phyloP scores from a whole-genome alignment of 2,888 invertebrate genomes.

The Salticus scenicus region DNA sequence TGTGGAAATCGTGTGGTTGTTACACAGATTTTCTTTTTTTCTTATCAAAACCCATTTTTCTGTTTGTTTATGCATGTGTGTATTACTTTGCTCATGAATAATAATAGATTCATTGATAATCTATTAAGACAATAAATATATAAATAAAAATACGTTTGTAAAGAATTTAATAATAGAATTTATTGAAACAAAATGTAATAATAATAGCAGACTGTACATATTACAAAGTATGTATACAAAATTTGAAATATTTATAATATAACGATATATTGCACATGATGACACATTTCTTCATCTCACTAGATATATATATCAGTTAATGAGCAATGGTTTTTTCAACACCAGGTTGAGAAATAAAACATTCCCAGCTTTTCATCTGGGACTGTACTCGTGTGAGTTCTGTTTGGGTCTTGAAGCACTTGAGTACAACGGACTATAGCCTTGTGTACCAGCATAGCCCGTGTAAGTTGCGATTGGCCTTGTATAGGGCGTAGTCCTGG shows the following conservation, averaged over 20 bases:
- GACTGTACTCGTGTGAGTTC: conserved; percentile 38
- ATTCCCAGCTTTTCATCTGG: conserved; percentile 46
- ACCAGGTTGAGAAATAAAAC: too few relatives aligned
- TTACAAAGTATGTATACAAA: conserved; percentile 34
- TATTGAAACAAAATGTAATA: conserved; percentile 52
- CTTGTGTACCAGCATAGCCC: conserved; percentile 28
- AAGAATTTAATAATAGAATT: conserved; percentile 22
- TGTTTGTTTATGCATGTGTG: too few relatives aligned
- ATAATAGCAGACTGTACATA: conserved; percentile 55
- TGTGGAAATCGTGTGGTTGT: too few relatives aligned
- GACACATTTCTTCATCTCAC: conserved; percentile 28
- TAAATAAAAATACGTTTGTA: too few relatives aligned
- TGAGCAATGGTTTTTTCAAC: conserved; percentile 18
- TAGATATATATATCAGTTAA: conserved; percentile 5
- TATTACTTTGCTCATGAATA: too few relatives aligned
- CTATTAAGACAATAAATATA: too few relatives aligned
- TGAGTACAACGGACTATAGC: conserved; percentile 46
- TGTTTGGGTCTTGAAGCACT: conserved; percentile 49
- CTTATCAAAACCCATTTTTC: too few relatives aligned
- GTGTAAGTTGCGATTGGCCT: conserved; percentile 44
- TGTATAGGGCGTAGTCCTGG: conserved; percentile 47
- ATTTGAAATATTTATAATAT: background rate
- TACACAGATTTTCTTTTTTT: too few relatives aligned
- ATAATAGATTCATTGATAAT: too few relatives aligned
- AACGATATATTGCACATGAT: conserved; percentile 29